Percentiles rank a stretch among this genome's conserved stretches.
Evolutionary conservation across 2,797 vertebrate species (phyloP).

Genomic region (Macropus fuliginosus): DNA sequence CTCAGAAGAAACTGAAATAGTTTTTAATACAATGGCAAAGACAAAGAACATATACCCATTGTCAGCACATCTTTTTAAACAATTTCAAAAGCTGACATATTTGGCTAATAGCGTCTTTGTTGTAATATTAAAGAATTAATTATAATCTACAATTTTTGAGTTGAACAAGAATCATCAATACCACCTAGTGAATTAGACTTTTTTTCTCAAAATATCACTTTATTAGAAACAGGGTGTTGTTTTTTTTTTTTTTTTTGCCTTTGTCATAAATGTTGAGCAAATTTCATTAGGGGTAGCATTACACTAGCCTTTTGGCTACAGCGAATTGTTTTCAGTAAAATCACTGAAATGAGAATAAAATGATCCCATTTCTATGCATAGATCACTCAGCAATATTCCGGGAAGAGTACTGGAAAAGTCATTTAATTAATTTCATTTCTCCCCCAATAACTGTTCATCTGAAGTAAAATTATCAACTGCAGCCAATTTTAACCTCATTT

Average conservation of each 20-base stretch:
- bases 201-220: neutral
- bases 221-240: neutral
- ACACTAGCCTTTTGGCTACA: neutral
- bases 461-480: neutral
- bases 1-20: neutral
- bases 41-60: neutral
- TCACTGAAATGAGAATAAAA: constrained; percentile 24
- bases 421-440: constrained; percentile 36
- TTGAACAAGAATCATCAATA: neutral
- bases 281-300: neutral
- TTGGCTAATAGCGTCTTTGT: neutral
- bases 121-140: neutral
- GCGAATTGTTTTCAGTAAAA: constrained; percentile 17
- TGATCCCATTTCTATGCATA: neutral
- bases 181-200: neutral
- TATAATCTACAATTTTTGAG: neutral
- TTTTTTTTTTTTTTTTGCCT: neutral
- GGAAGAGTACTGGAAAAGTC: neutral
- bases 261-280: constrained; percentile 4
- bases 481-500: constrained; percentile 5
- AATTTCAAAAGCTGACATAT: neutral
- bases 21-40: neutral
- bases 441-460: constrained; percentile 24
- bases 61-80: neutral
- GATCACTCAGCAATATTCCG: neutral